phyloP scores from a whole-genome alignment of 2,888 invertebrate genomes.

The Thymelicus sylvestris region DNA sequence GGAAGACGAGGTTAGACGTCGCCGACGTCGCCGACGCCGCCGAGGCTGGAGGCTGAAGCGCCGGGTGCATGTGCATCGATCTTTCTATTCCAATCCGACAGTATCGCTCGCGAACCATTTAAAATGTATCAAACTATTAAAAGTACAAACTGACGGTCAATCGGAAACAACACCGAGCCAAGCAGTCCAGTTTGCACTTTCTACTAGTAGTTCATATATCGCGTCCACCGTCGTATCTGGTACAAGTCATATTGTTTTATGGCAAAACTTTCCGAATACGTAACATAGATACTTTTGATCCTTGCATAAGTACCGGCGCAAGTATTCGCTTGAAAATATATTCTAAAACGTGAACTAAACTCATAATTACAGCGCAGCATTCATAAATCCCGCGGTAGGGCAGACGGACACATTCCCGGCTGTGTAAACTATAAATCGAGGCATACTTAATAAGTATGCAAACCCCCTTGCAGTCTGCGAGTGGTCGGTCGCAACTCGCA shows the following conservation, averaged over 20 bases:
- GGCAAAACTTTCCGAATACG: constrained; percentile 17
- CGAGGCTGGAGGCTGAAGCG: constrained; percentile 52
- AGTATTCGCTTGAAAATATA: constrained; percentile 42
- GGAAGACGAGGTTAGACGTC: constrained; percentile 43
- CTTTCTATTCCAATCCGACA: constrained; percentile 68
- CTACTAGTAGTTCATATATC: neutral
- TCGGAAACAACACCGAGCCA: constrained; percentile 40
- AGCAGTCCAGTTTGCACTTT: neutral
- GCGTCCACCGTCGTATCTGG: neutral
- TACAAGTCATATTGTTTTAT: constrained; percentile 11
- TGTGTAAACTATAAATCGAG: constrained; percentile 62
- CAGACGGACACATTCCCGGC: constrained; percentile 72
- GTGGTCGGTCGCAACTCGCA: constrained; percentile 79
- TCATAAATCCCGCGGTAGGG: constrained; percentile 71
- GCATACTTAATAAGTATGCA: constrained; percentile 67
- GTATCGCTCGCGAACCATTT: constrained; percentile 60
- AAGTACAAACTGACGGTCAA: constrained; percentile 53
- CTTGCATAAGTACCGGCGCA: neutral
- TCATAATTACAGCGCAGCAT: constrained; percentile 72
- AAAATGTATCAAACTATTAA: constrained; percentile 70
- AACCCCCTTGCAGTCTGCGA: constrained; percentile 75
- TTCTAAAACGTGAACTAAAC: constrained; percentile 46
- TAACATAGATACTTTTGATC: constrained; percentile 1
- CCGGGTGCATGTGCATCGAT: constrained; percentile 62
- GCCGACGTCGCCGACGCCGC: constrained; percentile 37